phyloP scores from a whole-genome alignment of 2,797 vertebrate species.

The Phalloptychus januarius region DNA sequence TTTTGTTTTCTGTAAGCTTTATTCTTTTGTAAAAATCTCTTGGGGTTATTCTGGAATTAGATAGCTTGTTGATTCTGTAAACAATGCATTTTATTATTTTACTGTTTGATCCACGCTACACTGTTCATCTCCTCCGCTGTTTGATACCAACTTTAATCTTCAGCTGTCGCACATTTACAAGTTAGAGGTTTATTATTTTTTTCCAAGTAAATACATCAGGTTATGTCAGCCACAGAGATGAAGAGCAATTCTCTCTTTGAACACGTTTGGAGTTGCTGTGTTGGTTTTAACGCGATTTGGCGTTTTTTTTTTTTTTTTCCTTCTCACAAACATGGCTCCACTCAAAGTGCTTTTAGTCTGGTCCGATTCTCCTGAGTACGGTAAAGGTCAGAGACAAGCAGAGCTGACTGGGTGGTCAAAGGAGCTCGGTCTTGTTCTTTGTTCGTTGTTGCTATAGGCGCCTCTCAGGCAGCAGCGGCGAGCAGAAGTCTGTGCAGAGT shows the following conservation, averaged over 20 bases:
- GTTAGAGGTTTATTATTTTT: constrained; percentile 36
- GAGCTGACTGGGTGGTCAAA: constrained; percentile 35
- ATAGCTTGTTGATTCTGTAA: constrained; percentile 58
- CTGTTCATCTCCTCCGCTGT: constrained; percentile 31
- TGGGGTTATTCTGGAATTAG: constrained; percentile 52
- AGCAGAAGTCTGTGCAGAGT: constrained; percentile 11
- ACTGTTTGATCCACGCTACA: constrained; percentile 46
- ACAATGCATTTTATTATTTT: constrained; percentile 44
- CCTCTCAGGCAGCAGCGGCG: constrained; percentile 46
- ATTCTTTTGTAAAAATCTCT: constrained; percentile 35
- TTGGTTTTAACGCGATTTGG: constrained; percentile 7
- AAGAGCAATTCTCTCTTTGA: constrained; percentile 25
- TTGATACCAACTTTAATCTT: constrained; percentile 52
- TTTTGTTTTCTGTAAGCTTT: constrained; percentile 36
- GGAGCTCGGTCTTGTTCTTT: constrained; percentile 51
- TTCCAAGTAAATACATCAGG: constrained; percentile 14
- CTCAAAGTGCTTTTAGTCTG: constrained; percentile 22
- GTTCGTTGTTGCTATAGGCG: constrained; percentile 65
- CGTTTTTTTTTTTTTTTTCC: neutral
- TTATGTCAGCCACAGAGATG: constrained; percentile 10
- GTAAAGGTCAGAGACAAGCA: constrained; percentile 52
- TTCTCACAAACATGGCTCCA: constrained; percentile 5
- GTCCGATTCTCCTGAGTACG: constrained; percentile 15
- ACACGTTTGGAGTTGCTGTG: constrained; percentile 21
- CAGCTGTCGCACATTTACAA: constrained; percentile 26